Percentiles rank a stretch among this genome's conserved stretches.
phyloP scores from a whole-genome alignment of 2,113 vertebrate species.

The Muntiacus reevesi region DNA sequence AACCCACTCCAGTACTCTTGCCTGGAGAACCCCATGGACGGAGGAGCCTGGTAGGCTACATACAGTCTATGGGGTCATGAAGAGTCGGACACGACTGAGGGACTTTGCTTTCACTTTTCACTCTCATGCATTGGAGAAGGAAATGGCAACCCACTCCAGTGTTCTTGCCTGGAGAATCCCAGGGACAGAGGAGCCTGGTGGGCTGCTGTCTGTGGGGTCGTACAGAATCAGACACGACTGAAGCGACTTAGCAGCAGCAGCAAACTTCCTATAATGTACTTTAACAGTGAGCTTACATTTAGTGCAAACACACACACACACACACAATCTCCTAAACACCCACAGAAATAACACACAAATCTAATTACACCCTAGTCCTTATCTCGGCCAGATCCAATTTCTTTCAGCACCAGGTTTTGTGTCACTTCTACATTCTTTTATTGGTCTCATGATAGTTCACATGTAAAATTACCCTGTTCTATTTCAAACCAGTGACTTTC shows the following conservation, averaged over 20 bases:
- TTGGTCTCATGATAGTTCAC: neutral
- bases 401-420: neutral
- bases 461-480: neutral
- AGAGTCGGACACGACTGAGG: neutral
- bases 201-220: neutral
- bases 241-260: neutral
- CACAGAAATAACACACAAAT: neutral
- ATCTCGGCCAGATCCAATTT: neutral
- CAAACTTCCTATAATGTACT: neutral
- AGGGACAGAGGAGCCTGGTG: neutral
- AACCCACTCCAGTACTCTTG: neutral
- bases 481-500: constrained; percentile 1
- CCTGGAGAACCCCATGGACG: neutral
- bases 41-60: neutral
- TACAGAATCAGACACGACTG: accelerated
- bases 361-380: neutral
- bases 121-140: neutral
- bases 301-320: neutral
- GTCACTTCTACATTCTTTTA: neutral
- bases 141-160: neutral
- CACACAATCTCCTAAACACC: neutral
- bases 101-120: neutral
- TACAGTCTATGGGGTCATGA: neutral
- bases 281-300: neutral
- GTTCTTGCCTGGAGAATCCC: neutral